A percentile compares a stretch with the other conserved stretches of the same genome.
These are phyloP conservation scores for Mastomys natalensis DNA, from an alignment of 2,113 vertebrate genomes.

Conservation along the genomic window DNA sequence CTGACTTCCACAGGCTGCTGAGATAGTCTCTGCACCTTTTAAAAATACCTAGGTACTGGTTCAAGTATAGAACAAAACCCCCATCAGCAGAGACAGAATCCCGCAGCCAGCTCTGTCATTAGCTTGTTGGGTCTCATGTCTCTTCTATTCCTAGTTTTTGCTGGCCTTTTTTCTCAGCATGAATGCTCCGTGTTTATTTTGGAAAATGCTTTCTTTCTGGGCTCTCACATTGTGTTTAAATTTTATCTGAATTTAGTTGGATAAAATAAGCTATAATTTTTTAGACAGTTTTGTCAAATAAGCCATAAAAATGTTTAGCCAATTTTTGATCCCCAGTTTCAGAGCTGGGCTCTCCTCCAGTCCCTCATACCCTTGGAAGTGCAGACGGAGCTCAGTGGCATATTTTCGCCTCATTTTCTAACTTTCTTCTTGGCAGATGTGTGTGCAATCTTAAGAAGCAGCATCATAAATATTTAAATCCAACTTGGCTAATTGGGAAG, in stretches of 20 bases:
- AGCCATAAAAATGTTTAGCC: constrained; percentile 76
- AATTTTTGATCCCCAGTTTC: constrained; percentile 72
- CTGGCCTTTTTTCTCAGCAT: constrained; percentile 37
- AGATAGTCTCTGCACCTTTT: background rate
- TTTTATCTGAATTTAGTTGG: constrained; percentile 67
- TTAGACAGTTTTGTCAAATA: constrained; percentile 68
- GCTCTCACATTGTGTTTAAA: constrained; percentile 56
- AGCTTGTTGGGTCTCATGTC: background rate
- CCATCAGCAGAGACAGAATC: background rate
- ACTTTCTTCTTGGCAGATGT: constrained; percentile 70
- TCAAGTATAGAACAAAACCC: background rate
- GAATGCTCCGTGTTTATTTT: constrained; percentile 27
- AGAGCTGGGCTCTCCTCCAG: constrained; percentile 72
- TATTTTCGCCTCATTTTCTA: constrained; percentile 68
- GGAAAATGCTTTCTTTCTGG: constrained; percentile 62
- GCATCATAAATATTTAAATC: constrained; percentile 50
- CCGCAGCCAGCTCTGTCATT: background rate
- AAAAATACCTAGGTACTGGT: background rate
- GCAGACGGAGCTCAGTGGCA: constrained; percentile 52
- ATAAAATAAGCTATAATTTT: constrained; percentile 74
- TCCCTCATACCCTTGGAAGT: constrained; percentile 60
- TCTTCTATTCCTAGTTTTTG: background rate
- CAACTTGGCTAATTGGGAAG: background rate
- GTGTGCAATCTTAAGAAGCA: constrained; percentile 48
- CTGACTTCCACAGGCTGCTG: background rate